phyloP scores from a whole-genome alignment of 2,113 vertebrate genomes.

The Hymenochirus boettgeri region DNA sequence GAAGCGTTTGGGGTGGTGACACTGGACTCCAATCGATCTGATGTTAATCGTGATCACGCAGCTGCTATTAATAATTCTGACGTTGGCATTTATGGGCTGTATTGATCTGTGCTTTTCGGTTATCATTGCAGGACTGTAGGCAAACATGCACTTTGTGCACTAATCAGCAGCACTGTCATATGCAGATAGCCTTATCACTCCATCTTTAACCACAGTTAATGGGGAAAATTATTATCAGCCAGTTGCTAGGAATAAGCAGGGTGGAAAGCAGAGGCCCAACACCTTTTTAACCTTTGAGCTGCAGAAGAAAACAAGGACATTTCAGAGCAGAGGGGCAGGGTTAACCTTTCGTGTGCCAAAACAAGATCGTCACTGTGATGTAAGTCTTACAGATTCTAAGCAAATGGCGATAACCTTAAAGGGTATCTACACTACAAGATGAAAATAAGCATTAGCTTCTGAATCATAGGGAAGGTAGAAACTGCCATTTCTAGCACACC shows the following conservation, averaged over 20 bases:
- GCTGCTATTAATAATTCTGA: slow-evolving; percentile 86
- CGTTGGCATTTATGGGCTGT: slow-evolving; percentile 71
- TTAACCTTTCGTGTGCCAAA: background rate
- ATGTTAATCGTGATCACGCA: slow-evolving; percentile 75
- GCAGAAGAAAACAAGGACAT: background rate
- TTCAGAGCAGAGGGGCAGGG: too few species aligned
- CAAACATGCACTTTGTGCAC: slow-evolving; percentile 90
- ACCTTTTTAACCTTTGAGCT: slow-evolving; percentile 19
- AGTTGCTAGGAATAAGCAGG: slow-evolving; percentile 51
- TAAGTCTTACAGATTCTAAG: too few species aligned
- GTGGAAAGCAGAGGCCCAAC: slow-evolving; percentile 48
- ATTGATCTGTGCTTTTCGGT: slow-evolving; percentile 74
- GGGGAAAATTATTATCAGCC: slow-evolving; percentile 63
- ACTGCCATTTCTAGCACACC: too few species aligned
- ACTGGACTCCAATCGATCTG: slow-evolving; percentile 67
- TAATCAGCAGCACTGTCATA: slow-evolving; percentile 64
- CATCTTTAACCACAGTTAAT: slow-evolving; percentile 62
- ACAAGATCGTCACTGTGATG: too few species aligned
- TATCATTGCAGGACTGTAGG: slow-evolving; percentile 76
- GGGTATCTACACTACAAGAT: too few species aligned
- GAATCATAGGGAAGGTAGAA: too few species aligned
- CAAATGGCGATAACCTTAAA: too few species aligned
- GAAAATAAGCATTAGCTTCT: too few species aligned
- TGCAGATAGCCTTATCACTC: slow-evolving; percentile 65
- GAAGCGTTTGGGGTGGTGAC: slow-evolving; percentile 62